Evolutionary conservation across 2,888 invertebrate species (phyloP).

Genomic region (Drosophila falleni): DNA sequence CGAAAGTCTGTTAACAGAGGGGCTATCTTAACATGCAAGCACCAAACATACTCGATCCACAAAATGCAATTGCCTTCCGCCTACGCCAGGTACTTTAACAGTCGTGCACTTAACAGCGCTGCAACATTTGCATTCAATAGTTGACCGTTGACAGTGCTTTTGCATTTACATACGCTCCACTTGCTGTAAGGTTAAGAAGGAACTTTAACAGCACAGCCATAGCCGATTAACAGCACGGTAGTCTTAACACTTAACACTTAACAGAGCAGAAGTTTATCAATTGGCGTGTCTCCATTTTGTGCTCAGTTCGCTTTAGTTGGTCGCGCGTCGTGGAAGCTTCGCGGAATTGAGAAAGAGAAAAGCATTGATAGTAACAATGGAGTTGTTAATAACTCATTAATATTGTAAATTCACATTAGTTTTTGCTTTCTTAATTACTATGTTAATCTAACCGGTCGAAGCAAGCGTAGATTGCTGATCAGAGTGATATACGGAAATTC

Average conservation of each 20-base stretch:
- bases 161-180: not conserved
- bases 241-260: conserved; percentile 7
- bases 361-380: conserved; percentile 19
- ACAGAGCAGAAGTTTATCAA: conserved; percentile 22
- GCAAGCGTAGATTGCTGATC: conserved; percentile 18
- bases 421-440: conserved; percentile 48
- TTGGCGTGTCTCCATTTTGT: conserved; percentile 13
- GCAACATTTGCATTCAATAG: not conserved
- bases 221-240: conserved; percentile 13
- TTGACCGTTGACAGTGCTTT: not conserved
- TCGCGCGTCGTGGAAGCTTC: conserved; percentile 25
- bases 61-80: not conserved
- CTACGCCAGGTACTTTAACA: not conserved
- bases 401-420: conserved; percentile 27
- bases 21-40: not conserved
- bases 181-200: not conserved
- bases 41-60: not conserved
- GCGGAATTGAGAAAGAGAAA: conserved; percentile 20
- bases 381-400: conserved; percentile 48
- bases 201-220: conserved; percentile 8
- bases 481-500: conserved; percentile 24
- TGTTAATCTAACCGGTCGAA: conserved; percentile 54
- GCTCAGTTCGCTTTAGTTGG: conserved; percentile 42
- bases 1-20: conserved; percentile 1
- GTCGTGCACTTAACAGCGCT: not conserved